A percentile compares a stretch with the other conserved stretches of the same genome.
These are phyloP conservation scores for Zaprionus ghesquierei DNA, from an alignment of 1,140 invertebrate genomes.

Conservation along the genomic window DNA sequence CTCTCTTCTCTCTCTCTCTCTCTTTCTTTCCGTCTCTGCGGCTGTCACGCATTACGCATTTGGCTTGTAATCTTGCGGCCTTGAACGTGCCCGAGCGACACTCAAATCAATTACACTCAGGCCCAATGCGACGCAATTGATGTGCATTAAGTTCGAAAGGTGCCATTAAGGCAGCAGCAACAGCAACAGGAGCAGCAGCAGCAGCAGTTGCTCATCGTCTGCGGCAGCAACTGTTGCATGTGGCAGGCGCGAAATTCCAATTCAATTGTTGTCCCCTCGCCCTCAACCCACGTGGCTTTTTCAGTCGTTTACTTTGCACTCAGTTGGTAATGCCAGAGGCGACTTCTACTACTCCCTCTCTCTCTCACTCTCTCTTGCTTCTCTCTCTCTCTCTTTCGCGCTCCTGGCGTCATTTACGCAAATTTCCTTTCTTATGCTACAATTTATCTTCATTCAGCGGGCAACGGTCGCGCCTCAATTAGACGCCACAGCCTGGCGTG, in stretches of 20 bases:
- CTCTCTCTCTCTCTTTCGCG: neutral
- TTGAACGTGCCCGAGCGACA: conserved; percentile 10
- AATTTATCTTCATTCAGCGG: conserved; percentile 65
- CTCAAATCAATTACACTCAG: conserved; percentile 26
- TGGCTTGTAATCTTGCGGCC: conserved; percentile 6
- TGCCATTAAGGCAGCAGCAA: neutral
- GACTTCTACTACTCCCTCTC: neutral
- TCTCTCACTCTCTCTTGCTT: neutral
- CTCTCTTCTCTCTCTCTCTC: neutral
- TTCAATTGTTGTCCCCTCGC: conserved; percentile 9
- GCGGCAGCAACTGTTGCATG: conserved; percentile 6
- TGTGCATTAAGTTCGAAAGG: conserved; percentile 17
- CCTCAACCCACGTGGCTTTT: conserved; percentile 9
- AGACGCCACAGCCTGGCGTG: neutral
- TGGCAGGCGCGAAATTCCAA: conserved; percentile 20
- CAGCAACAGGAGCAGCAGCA: neutral
- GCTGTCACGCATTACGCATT: neutral
- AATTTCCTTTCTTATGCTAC: conserved; percentile 25
- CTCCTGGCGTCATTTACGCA: conserved; percentile 14
- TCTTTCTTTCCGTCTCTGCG: neutral
- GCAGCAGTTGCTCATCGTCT: neutral
- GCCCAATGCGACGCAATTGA: neutral
- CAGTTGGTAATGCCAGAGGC: neutral
- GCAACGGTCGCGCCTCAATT: conserved; percentile 30
- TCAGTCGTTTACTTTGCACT: conserved; percentile 20